These are phyloP conservation scores for Protonemura montana DNA, from an alignment of 2,888 invertebrate species.

Conservation along the genomic window DNA sequence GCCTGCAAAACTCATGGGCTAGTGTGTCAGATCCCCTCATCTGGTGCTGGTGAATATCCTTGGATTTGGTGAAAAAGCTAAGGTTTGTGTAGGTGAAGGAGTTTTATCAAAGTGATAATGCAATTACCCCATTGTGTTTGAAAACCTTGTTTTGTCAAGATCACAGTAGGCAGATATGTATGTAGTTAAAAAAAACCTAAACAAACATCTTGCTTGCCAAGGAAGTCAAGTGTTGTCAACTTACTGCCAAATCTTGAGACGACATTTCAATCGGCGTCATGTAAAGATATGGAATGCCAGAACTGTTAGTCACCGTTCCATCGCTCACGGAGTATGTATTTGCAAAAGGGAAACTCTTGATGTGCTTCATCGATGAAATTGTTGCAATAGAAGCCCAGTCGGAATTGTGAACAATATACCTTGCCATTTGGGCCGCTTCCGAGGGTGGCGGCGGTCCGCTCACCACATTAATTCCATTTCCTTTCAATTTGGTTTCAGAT, in stretches of 20 bases:
- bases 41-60: too few species aligned
- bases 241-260: conserved; percentile 71
- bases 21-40: too few species aligned
- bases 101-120: too few species aligned
- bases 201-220: background rate
- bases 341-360: conserved; percentile 72
- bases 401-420: conserved; percentile 77
- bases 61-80: too few species aligned
- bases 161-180: too few species aligned
- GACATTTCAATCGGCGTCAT: conserved; percentile 76
- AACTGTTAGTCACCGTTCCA: conserved; percentile 71
- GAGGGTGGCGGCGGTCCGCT: conserved; percentile 67
- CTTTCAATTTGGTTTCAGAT: background rate
- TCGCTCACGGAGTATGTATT: conserved; percentile 76
- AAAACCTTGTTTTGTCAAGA: too few species aligned
- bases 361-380: conserved; percentile 67
- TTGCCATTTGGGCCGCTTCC: conserved; percentile 71
- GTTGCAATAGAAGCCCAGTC: conserved; percentile 79
- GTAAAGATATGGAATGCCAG: conserved; percentile 77
- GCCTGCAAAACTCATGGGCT: too few species aligned
- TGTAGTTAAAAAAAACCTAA: too few species aligned
- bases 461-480: background rate
- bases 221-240: conserved; percentile 50
- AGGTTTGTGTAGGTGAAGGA: too few species aligned
- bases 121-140: too few species aligned